These are phyloP conservation scores for Dreissena rostriformis DNA, from an alignment of 1,140 invertebrate species.

Conservation along the genomic window DNA sequence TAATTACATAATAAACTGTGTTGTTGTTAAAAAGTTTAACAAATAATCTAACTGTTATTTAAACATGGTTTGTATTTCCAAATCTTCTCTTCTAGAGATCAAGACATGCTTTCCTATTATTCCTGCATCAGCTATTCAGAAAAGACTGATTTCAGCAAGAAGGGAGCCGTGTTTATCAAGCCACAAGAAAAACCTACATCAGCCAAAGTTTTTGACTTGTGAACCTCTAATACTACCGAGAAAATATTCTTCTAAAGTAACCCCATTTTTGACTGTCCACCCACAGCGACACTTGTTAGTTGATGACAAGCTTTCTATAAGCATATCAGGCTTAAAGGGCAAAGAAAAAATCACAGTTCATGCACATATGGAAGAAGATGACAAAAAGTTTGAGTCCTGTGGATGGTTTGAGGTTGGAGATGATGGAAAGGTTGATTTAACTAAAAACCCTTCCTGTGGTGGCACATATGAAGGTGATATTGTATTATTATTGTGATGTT, in stretches of 20 bases:
- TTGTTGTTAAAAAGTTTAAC: too few relatives aligned
- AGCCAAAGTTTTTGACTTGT: too few relatives aligned
- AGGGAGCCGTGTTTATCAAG: too few relatives aligned
- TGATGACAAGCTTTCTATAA: slow-evolving; percentile 41
- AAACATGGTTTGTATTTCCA: too few relatives aligned
- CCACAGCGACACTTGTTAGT: slow-evolving; percentile 32
- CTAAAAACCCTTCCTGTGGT: slow-evolving; percentile 30
- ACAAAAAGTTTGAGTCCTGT: slow-evolving; percentile 41
- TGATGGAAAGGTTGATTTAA: slow-evolving; percentile 54
- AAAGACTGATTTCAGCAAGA: too few relatives aligned
- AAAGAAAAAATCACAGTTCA: slow-evolving; percentile 45
- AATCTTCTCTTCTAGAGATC: too few relatives aligned
- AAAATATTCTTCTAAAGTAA: not conserved
- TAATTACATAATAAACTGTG: too few relatives aligned
- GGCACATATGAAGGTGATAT: slow-evolving; percentile 60
- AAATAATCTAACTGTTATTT: too few relatives aligned
- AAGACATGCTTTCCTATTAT: too few relatives aligned
- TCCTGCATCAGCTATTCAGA: too few relatives aligned
- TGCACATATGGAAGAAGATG: slow-evolving; percentile 41
- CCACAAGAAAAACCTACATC: too few relatives aligned
- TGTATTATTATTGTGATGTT: slow-evolving; percentile 9
- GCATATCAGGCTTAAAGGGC: slow-evolving; percentile 37
- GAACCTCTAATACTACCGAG: too few relatives aligned
- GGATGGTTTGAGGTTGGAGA: slow-evolving; percentile 43
- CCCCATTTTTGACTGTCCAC: slow-evolving; percentile 8